phyloP scores from a whole-genome alignment of 2,797 vertebrate species.

The Gymnoscopelus microlampas region DNA sequence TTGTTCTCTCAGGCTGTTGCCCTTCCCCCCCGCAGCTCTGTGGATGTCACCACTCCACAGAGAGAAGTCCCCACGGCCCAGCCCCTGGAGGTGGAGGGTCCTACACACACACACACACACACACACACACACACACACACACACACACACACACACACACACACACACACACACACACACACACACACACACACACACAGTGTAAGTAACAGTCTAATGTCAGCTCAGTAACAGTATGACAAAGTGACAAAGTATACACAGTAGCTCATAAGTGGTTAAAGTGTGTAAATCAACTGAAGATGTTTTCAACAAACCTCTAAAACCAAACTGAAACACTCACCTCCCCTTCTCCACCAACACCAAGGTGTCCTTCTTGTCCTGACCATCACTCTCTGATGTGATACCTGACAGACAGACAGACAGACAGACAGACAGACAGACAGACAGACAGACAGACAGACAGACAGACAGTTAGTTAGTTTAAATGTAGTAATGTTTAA shows the following conservation, averaged over 20 bases:
- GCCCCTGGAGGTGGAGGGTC: constrained; percentile 92
- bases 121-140: too few species aligned
- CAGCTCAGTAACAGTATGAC: too few species aligned
- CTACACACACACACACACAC: constrained; percentile 64
- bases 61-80: constrained; percentile 85
- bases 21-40: constrained; percentile 88
- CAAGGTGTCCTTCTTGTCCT: constrained; percentile 93
- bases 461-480: too few species aligned
- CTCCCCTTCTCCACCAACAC: constrained; percentile 95
- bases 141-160: too few species aligned
- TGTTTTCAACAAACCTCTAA: too few species aligned
- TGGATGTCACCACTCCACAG: constrained; percentile 91
- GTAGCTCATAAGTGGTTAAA: too few species aligned
- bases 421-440: neutral
- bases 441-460: neutral
- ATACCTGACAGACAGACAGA: constrained; percentile 79
- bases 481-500: too few species aligned
- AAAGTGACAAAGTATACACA: too few species aligned
- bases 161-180: too few species aligned
- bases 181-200: too few species aligned
- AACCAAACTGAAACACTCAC: constrained; percentile 68
- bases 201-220: too few species aligned
- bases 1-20: constrained; percentile 90
- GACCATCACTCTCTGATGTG: constrained; percentile 81
- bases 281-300: too few species aligned